A percentile compares a stretch with the other conserved stretches of the same genome.
Conservation (phyloP, 2,888 invertebrate species). For the Lasioglossum villosulum region DNA sequence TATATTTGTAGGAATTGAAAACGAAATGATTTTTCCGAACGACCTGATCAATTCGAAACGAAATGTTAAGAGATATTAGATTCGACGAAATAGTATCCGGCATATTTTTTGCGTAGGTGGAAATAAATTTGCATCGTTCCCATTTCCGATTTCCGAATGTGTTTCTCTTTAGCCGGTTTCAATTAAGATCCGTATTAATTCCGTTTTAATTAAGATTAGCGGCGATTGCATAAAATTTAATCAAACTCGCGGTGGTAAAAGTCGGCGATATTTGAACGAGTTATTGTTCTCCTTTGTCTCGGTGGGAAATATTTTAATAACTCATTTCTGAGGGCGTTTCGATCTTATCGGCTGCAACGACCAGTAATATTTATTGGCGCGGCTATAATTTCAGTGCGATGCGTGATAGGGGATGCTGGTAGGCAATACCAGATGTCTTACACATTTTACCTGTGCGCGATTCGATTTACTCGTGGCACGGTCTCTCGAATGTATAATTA, state of each 20-base stretch:
- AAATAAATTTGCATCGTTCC: background rate
- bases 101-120: background rate
- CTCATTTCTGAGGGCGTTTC: conserved; percentile 16
- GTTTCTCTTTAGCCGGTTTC: background rate
- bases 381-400: conserved; percentile 18
- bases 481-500: conserved; percentile 4
- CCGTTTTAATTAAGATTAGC: conserved; percentile 14
- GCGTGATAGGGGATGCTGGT: conserved; percentile 28
- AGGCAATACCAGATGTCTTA: conserved; percentile 23
- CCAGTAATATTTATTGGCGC: conserved; percentile 3
- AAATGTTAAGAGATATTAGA: background rate
- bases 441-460: background rate
- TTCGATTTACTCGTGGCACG: conserved; percentile 16
- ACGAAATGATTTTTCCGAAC: too few species aligned
- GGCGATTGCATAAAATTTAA: conserved; percentile 12
- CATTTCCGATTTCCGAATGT: background rate
- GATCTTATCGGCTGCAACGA: background rate
- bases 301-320: conserved; percentile 12
- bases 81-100: too few species aligned
- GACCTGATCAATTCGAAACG: too few species aligned
- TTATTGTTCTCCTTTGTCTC: conserved; percentile 8
- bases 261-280: background rate
- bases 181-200: background rate
- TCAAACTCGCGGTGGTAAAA: background rate
- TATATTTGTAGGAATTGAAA: too few species aligned